These are phyloP conservation scores for Drosophila kanekoi DNA, from an alignment of 2,888 invertebrate species.

Conservation along the genomic window DNA sequence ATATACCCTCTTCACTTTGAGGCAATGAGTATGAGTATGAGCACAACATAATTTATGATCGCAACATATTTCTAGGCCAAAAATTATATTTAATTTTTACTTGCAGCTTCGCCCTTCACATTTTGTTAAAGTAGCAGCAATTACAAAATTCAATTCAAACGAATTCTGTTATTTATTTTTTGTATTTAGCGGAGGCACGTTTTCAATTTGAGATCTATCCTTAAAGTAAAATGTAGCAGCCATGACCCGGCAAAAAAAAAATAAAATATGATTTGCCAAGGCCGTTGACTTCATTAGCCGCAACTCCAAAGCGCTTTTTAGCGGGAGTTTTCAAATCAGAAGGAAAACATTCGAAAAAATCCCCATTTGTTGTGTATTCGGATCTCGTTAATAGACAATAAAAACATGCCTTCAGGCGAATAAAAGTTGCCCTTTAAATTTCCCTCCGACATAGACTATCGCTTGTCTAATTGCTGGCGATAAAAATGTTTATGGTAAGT, in stretches of 20 bases:
- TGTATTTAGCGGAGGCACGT: constrained; percentile 23
- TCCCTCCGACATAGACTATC: neutral
- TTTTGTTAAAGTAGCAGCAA: constrained; percentile 17
- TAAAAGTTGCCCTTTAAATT: neutral
- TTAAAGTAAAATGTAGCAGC: constrained; percentile 23
- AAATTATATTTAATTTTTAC: neutral
- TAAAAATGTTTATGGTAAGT: neutral
- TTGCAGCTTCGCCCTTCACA: constrained; percentile 38
- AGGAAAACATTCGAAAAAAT: neutral
- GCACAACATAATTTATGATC: constrained; percentile 1
- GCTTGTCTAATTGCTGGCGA: constrained; percentile 1
- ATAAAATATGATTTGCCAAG: constrained; percentile 23
- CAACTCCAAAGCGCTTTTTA: constrained; percentile 3
- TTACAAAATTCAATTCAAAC: constrained; percentile 16
- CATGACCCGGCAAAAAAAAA: constrained; percentile 45
- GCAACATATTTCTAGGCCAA: constrained; percentile 13
- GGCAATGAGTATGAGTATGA: neutral
- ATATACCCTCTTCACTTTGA: no score
- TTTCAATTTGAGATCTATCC: constrained; percentile 31
- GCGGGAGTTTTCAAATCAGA: neutral
- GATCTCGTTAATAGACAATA: constrained; percentile 1
- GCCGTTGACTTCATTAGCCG: constrained; percentile 10
- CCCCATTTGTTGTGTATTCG: neutral
- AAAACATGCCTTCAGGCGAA: constrained; percentile 24
- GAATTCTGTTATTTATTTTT: constrained; percentile 9